A percentile compares a stretch with the other conserved stretches of the same genome.
Evolutionary conservation across 2,797 vertebrate species (phyloP).

Genomic region (Catharus ustulatus): DNA sequence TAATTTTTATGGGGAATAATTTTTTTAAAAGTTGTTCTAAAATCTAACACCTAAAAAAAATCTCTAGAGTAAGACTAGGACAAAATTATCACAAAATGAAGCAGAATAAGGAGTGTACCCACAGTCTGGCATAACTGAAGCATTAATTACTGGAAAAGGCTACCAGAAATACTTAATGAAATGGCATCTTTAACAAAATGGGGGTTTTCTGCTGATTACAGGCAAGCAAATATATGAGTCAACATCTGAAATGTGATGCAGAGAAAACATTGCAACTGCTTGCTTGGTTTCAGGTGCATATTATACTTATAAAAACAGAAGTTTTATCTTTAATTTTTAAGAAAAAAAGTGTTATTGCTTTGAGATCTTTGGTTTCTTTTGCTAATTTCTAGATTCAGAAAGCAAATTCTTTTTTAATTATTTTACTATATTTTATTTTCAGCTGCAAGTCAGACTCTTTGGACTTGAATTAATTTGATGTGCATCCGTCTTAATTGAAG

Average conservation of each 20-base stretch:
- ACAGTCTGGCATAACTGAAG: neutral
- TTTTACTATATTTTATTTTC: neutral
- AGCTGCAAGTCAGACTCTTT: neutral
- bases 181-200: neutral
- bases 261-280: neutral
- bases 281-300: neutral
- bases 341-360: neutral
- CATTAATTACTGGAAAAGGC: neutral
- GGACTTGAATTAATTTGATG: neutral
- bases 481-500: slow-evolving; percentile 19
- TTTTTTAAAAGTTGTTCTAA: neutral
- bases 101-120: neutral
- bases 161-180: neutral
- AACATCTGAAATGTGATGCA: neutral
- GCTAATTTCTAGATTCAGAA: neutral
- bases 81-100: neutral
- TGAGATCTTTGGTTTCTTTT: neutral
- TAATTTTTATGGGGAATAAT: neutral
- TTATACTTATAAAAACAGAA: neutral
- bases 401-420: neutral
- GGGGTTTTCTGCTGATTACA: neutral
- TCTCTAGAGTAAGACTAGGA: neutral
- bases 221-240: neutral
- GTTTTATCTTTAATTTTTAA: neutral
- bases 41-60: neutral